A percentile compares a stretch with the other conserved stretches of the same genome.
Evolutionary conservation across 2,113 vertebrate genomes (phyloP).

Genomic region (Elaphurus davidianus): DNA sequence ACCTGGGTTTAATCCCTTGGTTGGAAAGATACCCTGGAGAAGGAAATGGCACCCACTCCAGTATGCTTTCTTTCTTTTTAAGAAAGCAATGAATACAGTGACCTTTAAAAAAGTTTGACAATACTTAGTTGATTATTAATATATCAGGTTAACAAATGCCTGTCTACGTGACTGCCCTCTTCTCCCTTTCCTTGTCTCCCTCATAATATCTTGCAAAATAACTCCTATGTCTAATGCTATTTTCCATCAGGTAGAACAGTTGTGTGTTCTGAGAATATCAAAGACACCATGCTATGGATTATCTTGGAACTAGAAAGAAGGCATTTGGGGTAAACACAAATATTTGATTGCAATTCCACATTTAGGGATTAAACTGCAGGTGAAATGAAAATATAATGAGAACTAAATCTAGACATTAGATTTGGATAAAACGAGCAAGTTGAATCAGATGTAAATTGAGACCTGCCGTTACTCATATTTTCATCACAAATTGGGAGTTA

Average conservation of each 20-base stretch:
- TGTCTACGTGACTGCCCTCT: background rate
- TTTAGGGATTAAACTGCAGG: background rate
- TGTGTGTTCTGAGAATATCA: background rate
- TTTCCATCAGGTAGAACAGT: background rate
- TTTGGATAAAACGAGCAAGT: slow-evolving; percentile 2
- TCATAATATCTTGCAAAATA: background rate
- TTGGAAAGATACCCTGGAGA: background rate
- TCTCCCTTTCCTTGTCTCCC: background rate
- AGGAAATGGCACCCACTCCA: background rate
- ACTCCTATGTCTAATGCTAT: background rate
- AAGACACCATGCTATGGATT: background rate
- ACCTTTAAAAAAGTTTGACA: background rate
- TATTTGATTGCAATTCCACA: background rate
- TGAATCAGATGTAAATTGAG: slow-evolving; percentile 7
- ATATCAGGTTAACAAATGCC: background rate
- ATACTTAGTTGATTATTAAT: background rate
- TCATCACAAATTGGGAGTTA: slow-evolving; percentile 45
- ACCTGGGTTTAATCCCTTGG: background rate
- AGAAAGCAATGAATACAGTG: background rate
- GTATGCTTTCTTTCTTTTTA: background rate
- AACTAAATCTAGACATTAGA: background rate
- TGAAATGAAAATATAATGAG: background rate
- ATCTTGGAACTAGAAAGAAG: background rate
- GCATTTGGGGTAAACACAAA: slow-evolving; percentile 23
- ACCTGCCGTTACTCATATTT: slow-evolving; percentile 6